These are phyloP conservation scores for Spongilla lacustris DNA, from an alignment of 37 sponge, comb jelly and placozoan genomes.

Conservation along the genomic window DNA sequence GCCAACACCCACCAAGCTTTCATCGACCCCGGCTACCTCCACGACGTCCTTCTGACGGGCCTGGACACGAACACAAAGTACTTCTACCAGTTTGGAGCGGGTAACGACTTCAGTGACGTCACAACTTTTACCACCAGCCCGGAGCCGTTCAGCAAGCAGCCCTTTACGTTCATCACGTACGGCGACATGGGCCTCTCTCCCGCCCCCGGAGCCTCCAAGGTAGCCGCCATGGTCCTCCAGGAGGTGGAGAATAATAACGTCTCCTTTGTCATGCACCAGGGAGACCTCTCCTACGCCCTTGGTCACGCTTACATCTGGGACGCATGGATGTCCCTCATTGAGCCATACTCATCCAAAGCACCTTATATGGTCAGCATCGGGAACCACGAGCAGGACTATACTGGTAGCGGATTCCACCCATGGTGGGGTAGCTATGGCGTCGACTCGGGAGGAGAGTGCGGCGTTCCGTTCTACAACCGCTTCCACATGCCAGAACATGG, in stretches of 20 bases:
- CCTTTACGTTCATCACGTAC: slow-evolving; percentile 47
- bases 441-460: slow-evolving; percentile 78
- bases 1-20: slow-evolving; percentile 24
- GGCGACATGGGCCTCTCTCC: slow-evolving; percentile 55
- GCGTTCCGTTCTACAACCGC: slow-evolving; percentile 56
- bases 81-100: slow-evolving; percentile 49
- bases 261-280: slow-evolving; percentile 47
- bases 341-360: slow-evolving; percentile 17
- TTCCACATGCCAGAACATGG: slow-evolving; percentile 67
- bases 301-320: slow-evolving; percentile 64
- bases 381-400: slow-evolving; percentile 30
- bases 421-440: slow-evolving; percentile 66
- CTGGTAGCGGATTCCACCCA: slow-evolving; percentile 63
- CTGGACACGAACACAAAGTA: slow-evolving; percentile 37
- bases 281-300: slow-evolving; percentile 62
- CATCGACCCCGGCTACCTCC: slow-evolving; percentile 54
- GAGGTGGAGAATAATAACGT: slow-evolving; percentile 31
- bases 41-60: slow-evolving; percentile 53
- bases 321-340: slow-evolving; percentile 53
- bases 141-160: neutral
- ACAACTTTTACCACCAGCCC: slow-evolving; percentile 16
- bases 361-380: slow-evolving; percentile 46
- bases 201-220: slow-evolving; percentile 12
- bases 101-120: slow-evolving; percentile 22
- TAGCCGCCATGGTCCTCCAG: slow-evolving; percentile 1